phyloP scores from a whole-genome alignment of 2,113 vertebrate species.

The Rallus limicola region DNA sequence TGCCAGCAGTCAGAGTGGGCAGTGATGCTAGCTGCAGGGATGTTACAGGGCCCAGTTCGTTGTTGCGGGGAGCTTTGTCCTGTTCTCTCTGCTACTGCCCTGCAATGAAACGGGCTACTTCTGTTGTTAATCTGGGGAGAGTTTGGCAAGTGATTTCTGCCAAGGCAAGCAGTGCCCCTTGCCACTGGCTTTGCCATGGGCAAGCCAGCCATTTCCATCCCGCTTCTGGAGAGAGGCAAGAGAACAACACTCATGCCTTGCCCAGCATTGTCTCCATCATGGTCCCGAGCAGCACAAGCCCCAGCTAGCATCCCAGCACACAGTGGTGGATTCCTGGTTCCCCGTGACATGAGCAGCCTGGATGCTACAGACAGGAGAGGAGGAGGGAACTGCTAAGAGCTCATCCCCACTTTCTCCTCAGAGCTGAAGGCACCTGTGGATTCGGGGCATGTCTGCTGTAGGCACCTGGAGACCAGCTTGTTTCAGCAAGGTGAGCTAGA shows the following conservation, averaged over 20 bases:
- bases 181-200: neutral
- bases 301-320: neutral
- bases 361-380: neutral
- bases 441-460: neutral
- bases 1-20: neutral
- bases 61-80: neutral
- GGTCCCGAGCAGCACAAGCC: neutral
- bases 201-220: neutral
- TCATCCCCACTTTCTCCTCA: neutral
- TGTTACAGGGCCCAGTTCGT: neutral
- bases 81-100: neutral
- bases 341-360: neutral
- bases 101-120: neutral
- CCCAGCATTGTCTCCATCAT: fast-evolving
- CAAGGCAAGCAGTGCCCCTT: neutral
- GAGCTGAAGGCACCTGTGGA: neutral
- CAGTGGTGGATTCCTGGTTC: neutral
- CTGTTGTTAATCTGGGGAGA: neutral
- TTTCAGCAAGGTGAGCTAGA: neutral
- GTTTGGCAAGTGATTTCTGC: neutral
- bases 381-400: neutral
- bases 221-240: neutral
- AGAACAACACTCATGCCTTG: neutral
- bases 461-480: neutral
- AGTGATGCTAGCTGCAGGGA: neutral